A percentile compares a stretch with the other conserved stretches of the same genome.
Conservation (phyloP, 2,113 vertebrate genomes). For the Pseudorhombus dupliciocellatus region DNA sequence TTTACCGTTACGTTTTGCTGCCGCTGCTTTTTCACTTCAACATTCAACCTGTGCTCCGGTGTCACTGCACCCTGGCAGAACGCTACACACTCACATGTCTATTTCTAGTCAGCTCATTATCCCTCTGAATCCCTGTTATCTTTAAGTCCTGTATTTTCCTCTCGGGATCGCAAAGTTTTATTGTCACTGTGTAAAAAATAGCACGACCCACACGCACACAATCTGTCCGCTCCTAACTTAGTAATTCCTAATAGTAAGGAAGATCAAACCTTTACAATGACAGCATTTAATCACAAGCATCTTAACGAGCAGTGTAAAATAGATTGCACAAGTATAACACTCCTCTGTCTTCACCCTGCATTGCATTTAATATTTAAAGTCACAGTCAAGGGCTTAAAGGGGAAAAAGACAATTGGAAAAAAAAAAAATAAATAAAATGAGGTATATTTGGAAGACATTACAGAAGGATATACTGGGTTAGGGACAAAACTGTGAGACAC, state of each 20-base stretch:
- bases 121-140: conserved; percentile 1
- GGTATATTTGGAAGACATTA: conserved; percentile 7
- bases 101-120: conserved; percentile 15
- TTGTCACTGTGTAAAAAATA: no score
- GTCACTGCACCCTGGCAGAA: conserved; percentile 11
- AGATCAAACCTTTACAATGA: no score
- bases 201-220: no score
- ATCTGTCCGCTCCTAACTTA: no score
- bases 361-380: not conserved
- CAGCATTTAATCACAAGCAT: no score
- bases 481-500: not conserved
- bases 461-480: conserved; percentile 3
- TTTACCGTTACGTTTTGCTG: conserved; percentile 5
- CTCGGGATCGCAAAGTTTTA: no score
- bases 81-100: not conserved
- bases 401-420: not conserved
- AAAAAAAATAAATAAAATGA: not conserved
- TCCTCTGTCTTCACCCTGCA: no score
- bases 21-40: conserved; percentile 59
- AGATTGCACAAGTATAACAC: no score
- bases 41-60: conserved; percentile 33
- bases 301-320: no score
- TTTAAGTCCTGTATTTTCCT: not conserved
- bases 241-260: no score
- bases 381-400: not conserved